Percentiles rank a stretch among this genome's conserved stretches.
phyloP scores from a whole-genome alignment of 1,140 invertebrate genomes.

The Hycleus phaleratus region DNA sequence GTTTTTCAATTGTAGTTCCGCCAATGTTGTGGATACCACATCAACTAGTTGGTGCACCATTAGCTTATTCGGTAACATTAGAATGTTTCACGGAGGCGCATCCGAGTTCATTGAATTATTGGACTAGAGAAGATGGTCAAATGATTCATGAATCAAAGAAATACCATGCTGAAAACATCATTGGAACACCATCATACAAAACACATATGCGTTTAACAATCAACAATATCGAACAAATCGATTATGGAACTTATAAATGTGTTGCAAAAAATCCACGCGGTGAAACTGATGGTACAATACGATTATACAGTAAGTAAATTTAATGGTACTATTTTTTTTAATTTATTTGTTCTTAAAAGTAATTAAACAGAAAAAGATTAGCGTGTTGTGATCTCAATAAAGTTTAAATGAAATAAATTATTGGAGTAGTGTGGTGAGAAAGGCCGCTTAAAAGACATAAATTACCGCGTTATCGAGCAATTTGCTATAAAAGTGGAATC shows the following conservation, averaged over 20 bases:
- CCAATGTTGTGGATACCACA: constrained; percentile 86
- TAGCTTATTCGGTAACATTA: constrained; percentile 71
- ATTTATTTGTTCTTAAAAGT: not conserved
- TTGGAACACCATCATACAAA: constrained; percentile 65
- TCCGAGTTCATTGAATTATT: constrained; percentile 85
- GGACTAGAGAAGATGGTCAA: constrained; percentile 77
- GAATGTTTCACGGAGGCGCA: constrained; percentile 87
- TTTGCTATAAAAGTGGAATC: constrained; percentile 32
- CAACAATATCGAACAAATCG: constrained; percentile 61
- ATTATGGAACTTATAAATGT: constrained; percentile 86
- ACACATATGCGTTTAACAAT: constrained; percentile 77
- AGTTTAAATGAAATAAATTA: constrained; percentile 33
- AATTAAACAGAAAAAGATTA: not conserved
- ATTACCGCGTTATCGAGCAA: constrained; percentile 33
- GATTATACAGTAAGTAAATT: constrained; percentile 75
- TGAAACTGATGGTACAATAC: constrained; percentile 84
- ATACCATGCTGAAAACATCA: constrained; percentile 65
- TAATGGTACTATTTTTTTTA: not conserved
- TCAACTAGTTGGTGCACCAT: constrained; percentile 75
- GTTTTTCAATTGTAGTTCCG: constrained; percentile 59
- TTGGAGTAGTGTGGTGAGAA: constrained; percentile 16
- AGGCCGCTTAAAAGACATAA: constrained; percentile 24
- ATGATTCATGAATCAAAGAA: constrained; percentile 83
- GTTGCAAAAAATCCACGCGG: constrained; percentile 88
- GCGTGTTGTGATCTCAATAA: constrained; percentile 5